These are phyloP conservation scores for Phylloscopus collybita DNA, from an alignment of 2,797 vertebrate species.

Conservation along the genomic window DNA sequence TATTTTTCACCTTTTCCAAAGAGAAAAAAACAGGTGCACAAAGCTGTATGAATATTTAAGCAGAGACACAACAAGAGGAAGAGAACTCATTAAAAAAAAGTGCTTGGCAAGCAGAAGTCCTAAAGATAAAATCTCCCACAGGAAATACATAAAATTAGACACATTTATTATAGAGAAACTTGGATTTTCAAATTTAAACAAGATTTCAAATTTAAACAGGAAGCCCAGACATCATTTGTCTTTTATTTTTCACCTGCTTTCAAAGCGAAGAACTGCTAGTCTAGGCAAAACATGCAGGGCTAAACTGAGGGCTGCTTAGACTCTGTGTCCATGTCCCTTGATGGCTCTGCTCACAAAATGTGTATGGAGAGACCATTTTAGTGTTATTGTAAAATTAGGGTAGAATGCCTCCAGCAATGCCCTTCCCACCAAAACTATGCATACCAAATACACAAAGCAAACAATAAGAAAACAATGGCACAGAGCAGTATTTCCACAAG, in stretches of 20 bases:
- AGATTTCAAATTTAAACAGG: background rate
- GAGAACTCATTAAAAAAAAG: background rate
- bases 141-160: background rate
- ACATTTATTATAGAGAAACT: background rate
- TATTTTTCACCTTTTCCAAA: background rate
- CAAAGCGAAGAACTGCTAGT: background rate
- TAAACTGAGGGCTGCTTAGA: background rate
- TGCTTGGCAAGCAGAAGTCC: background rate
- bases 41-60: background rate
- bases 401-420: background rate
- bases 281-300: background rate
- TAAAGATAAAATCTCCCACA: background rate
- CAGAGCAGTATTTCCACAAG: background rate
- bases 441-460: slow-evolving; percentile 28
- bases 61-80: background rate
- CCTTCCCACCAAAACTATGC: slow-evolving; percentile 53
- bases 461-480: slow-evolving; percentile 20
- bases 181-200: background rate
- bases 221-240: background rate
- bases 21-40: background rate
- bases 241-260: background rate
- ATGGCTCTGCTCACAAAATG: background rate
- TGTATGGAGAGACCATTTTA: background rate
- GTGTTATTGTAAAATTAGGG: slow-evolving; percentile 11
- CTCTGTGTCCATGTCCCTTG: background rate